Conservation (phyloP, 2,888 invertebrate species). For the Aporophyla nigra region DNA sequence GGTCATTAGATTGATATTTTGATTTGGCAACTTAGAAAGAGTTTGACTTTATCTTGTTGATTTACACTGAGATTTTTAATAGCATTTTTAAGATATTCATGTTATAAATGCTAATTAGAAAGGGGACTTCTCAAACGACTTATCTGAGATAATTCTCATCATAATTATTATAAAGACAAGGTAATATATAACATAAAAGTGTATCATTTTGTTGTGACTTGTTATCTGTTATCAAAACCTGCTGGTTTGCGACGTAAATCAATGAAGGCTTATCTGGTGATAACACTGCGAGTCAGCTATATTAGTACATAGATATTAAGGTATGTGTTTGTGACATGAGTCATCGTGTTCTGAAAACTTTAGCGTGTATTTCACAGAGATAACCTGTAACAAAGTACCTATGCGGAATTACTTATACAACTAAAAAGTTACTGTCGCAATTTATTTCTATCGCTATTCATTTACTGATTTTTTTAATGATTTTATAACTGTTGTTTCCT, state of each 20-base stretch:
- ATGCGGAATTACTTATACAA: not conserved
- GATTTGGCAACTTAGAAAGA: not conserved
- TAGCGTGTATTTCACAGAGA: not conserved
- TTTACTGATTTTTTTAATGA: not conserved
- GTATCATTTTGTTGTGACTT: slow-evolving; percentile 1
- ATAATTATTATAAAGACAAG: not conserved
- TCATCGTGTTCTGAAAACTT: slow-evolving; percentile 17
- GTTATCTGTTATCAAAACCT: slow-evolving; percentile 14
- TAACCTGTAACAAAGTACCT: not conserved
- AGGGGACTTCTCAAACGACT: not conserved
- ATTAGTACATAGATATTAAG: slow-evolving; percentile 7
- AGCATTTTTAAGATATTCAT: not conserved
- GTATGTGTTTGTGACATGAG: slow-evolving; percentile 11
- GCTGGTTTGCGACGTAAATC: slow-evolving; percentile 24
- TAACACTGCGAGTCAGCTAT: slow-evolving; percentile 30
- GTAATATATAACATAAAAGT: not conserved
- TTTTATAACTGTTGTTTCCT: not conserved
- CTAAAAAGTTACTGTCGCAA: not conserved
- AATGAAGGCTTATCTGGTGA: slow-evolving; percentile 36
- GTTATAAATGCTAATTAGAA: not conserved
- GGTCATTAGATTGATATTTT: not conserved
- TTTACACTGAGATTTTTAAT: not conserved
- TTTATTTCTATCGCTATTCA: not conserved
- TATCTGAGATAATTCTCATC: not conserved
- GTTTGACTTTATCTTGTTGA: not conserved